phyloP scores from a whole-genome alignment of 2,888 invertebrate species.

The Panzeria rudis region DNA sequence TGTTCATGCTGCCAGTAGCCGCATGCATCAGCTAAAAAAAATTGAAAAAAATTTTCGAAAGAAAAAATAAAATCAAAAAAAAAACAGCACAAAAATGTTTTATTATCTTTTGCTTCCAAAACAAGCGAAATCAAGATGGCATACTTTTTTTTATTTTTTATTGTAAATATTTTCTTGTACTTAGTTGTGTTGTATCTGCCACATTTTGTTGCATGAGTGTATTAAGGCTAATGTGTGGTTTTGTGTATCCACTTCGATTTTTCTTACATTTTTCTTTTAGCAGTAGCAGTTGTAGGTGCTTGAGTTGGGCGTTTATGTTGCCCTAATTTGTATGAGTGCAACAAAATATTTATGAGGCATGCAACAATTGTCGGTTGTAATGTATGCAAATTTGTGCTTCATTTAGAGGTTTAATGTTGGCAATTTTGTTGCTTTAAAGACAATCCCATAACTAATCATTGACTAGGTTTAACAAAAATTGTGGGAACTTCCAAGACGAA shows the following conservation, averaged over 20 bases:
- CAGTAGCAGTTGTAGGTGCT: slow-evolving; percentile 59
- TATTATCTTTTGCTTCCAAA: slow-evolving; percentile 40
- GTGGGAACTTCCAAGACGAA: slow-evolving; percentile 58
- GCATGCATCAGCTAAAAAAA: slow-evolving; percentile 2
- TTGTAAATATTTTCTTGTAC: slow-evolving; percentile 26
- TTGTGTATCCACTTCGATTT: slow-evolving; percentile 42
- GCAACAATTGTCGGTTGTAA: slow-evolving; percentile 53
- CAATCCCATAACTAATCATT: slow-evolving; percentile 69
- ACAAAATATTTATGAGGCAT: slow-evolving; percentile 63
- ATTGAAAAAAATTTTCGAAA: not conserved
- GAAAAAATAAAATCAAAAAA: slow-evolving; percentile 4
- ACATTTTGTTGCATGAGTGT: slow-evolving; percentile 58
- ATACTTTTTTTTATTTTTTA: slow-evolving; percentile 42
- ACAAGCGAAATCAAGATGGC: slow-evolving; percentile 67
- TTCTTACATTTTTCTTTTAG: slow-evolving; percentile 6
- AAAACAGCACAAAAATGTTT: slow-evolving; percentile 25
- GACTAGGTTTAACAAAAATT: slow-evolving; percentile 63
- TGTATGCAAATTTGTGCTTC: slow-evolving; percentile 69
- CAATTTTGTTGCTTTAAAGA: slow-evolving; percentile 49
- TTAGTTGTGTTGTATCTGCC: slow-evolving; percentile 5
- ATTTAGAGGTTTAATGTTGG: slow-evolving; percentile 57
- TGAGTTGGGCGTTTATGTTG: slow-evolving; percentile 65
- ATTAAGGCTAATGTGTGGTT: slow-evolving; percentile 72
- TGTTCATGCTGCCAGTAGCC: slow-evolving; percentile 47
- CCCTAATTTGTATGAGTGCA: slow-evolving; percentile 69